A percentile compares a stretch with the other conserved stretches of the same genome.
phyloP scores from a whole-genome alignment of 2,888 invertebrate species.

The Endotricha flammealis region DNA sequence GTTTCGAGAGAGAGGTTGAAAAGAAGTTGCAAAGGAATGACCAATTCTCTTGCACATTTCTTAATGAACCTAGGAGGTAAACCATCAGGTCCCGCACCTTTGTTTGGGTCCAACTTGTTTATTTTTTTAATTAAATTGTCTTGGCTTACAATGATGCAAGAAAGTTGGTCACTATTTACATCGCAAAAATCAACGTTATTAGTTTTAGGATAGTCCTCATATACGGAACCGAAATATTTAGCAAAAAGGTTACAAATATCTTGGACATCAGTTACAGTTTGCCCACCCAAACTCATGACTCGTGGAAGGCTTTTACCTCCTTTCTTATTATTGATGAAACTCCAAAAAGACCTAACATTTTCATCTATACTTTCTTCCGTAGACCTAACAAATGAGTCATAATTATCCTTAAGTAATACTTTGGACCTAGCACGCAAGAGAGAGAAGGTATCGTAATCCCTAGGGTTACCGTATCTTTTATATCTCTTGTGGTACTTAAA shows the following conservation, averaged over 20 bases:
- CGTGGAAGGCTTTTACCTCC: neutral
- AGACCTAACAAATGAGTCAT: neutral
- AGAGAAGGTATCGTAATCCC: no score
- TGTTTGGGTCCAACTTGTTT: no score
- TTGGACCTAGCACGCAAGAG: no score
- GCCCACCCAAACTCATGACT: neutral
- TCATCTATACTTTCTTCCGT: neutral
- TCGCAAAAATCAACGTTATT: neutral
- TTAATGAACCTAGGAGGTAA: no score
- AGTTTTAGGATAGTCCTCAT: neutral
- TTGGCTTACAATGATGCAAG: neutral
- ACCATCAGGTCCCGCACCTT: no score
- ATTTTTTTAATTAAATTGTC: neutral
- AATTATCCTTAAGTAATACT: neutral
- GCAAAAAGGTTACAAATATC: neutral
- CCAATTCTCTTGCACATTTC: no score
- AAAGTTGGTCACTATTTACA: neutral
- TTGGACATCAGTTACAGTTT: neutral
- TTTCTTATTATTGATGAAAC: neutral
- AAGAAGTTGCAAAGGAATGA: no score
- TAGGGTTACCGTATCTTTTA: no score
- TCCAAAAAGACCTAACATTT: neutral
- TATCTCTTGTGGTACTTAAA: no score
- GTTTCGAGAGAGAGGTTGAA: no score
- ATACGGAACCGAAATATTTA: neutral